Percentiles rank a stretch among this genome's conserved stretches.
Conservation (phyloP, 2,888 invertebrate genomes). For the Polyommatus icarus region DNA sequence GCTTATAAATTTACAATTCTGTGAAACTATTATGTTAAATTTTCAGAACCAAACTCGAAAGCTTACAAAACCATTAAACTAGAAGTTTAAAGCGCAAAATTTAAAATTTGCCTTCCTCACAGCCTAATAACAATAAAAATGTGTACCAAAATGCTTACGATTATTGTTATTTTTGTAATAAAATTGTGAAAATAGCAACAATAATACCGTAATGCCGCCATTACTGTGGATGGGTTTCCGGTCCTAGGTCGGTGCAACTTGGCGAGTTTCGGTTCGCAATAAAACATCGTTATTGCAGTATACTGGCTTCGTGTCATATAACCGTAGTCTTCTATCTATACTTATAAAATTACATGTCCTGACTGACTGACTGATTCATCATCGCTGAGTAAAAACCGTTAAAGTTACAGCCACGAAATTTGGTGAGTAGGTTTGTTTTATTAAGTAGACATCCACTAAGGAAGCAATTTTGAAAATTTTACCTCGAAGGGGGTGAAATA, state of each 20-base stretch:
- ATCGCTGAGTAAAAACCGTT: too few species aligned
- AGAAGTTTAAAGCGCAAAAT: neutral
- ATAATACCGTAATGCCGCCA: slow-evolving; percentile 15
- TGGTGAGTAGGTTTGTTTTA: too few species aligned
- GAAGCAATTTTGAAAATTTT: too few species aligned
- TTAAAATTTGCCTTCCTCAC: neutral
- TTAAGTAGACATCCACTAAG: too few species aligned
- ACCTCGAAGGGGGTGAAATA: too few species aligned
- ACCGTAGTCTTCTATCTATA: too few species aligned
- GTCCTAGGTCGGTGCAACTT: slow-evolving; percentile 19
- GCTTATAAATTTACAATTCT: neutral
- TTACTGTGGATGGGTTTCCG: slow-evolving; percentile 23
- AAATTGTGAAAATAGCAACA: slow-evolving; percentile 6
- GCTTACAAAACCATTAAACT: neutral
- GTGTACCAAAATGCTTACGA: slow-evolving; percentile 22
- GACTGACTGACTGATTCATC: too few species aligned
- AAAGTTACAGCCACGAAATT: too few species aligned
- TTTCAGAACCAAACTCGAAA: neutral
- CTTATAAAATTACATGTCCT: too few species aligned
- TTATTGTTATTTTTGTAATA: slow-evolving; percentile 28
- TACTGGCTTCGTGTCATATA: neutral
- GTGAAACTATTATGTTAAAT: neutral
- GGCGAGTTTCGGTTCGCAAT: slow-evolving; percentile 50
- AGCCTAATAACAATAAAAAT: slow-evolving; percentile 26
- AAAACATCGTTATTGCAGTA: slow-evolving; percentile 54